Base-by-base conservation (phyloP, 2,888 invertebrate genomes). In the Dendrolimus houi region DNA sequence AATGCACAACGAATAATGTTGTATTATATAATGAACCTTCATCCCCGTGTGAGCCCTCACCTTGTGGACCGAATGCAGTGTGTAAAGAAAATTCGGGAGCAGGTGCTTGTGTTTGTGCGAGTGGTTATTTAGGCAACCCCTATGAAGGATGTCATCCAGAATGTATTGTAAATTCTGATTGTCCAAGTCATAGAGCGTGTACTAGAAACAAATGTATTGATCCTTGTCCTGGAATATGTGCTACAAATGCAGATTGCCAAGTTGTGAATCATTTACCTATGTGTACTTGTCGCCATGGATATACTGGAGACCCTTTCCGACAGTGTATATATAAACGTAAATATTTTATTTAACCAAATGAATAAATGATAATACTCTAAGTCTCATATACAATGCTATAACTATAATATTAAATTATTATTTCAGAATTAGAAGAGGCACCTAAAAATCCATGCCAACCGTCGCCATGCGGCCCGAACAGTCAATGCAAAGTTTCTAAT, bases 181-280 rank as follows among this genome's bases (percentile, higher is more conserved):
- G 96, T 75, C 83, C 94, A 0, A 93, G 94, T 56, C 93, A 93
- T 65, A 92, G 85, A 72, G 94, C 95, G 7, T 96, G 96, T 72
- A 91, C 94, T 9, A 92, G 93, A 71, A 94, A 94, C 71, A 95
- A 95, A 82, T 96, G 96, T 73, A 88, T 92, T 59, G 94, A 96
- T 79, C 96, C 96, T 29, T 96, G 96, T 70, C 94, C 94, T 9
- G 95, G 95, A 60, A 94, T 94, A 41, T 96, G 96, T 80, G 95
- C 95, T 10, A 88, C 92, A 64, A 95, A 95, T 77, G 94, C 96
- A 7, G 92, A 94, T 53, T 96, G 96, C 76, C 93, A 93, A 83
- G 95, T 95, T 12, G 92, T 94, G 7, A 94, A 94, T 67, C 94
- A 95, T 83, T 81, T 95, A 64, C 94, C 94, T 55, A 81, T 92